Evolutionary conservation across 2,888 invertebrate species (phyloP), one percentile per base, ranked within the genome.

Genomic region (Epinotia ramella): DNA sequence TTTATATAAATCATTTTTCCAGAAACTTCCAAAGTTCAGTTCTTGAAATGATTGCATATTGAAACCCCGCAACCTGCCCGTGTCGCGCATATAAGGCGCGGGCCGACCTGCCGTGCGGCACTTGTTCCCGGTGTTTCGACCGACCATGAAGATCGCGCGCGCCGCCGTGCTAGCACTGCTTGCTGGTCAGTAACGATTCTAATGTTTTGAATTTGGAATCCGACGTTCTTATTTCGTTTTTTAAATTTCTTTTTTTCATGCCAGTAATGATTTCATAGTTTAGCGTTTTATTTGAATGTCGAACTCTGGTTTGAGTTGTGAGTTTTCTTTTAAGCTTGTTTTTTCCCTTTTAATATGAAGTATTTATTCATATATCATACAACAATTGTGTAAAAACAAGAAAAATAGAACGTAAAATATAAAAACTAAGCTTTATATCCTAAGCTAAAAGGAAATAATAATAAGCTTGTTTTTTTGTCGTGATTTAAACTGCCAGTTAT

Each of bases 81-180:
- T 46, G n/a, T 16, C 24, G 9, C 73, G 18, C 57, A 60, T 68
- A 76, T 53, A 73, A 60, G 49, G 56, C 60, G 12, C 80, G 79
- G 84, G 79, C 24, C 80, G 78, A 11, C 78, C 74, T 78, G 72
- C 65, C 77, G 79, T 83, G 79, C 91, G 91, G 86, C 91, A 93
- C 85, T 91, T 86, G 70, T 49, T 12, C 20, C n/a, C n/a, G n/a
- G n/a, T n/a, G n/a, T n/a, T n/a, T n/a, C 70, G 40, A 12, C 82
- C 86, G 86, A 88, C 85, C 80, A 92, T 92, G 93, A 86, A 82
- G 81, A 84, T 85, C 81, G 83, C 86, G 87, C 86, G 87, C 82
- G 84, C 87, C 80, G 87, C 83, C 79, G 84, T 87, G 84, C 84
- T 91, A 78, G 88, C 87, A 78, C 81, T 91, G 78, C 82, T 93